phyloP scores from a whole-genome alignment of 2,888 invertebrate genomes.

The Muschampia plurimacula region DNA sequence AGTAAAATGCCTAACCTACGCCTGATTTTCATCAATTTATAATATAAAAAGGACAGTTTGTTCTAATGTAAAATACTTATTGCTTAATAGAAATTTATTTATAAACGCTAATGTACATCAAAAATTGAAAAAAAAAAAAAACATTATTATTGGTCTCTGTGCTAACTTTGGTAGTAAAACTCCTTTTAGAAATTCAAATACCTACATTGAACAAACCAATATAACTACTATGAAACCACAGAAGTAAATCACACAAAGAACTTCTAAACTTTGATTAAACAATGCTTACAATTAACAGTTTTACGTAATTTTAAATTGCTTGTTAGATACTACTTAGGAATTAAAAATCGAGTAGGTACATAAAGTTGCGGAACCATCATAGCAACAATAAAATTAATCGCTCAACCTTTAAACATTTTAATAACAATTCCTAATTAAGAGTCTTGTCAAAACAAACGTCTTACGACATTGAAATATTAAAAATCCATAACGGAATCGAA shows the following conservation, averaged over 20 bases:
- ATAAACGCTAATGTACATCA: too few relatives aligned
- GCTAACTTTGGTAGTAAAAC: not conserved
- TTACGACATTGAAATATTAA: constrained; percentile 17
- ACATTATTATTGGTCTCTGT: not conserved
- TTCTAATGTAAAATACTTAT: too few relatives aligned
- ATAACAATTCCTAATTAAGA: constrained; percentile 27
- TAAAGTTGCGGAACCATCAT: not conserved
- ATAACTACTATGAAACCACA: not conserved
- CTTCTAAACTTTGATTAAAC: not conserved
- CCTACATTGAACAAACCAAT: not conserved
- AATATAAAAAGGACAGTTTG: too few relatives aligned
- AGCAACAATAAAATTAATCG: constrained; percentile 13
- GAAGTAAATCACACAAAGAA: not conserved
- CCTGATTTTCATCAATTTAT: too few relatives aligned
- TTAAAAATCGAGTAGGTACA: not conserved
- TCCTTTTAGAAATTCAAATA: not conserved
- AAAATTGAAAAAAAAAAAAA: too few relatives aligned
- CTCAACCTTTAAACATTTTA: constrained; percentile 23
- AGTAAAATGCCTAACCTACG: too few relatives aligned
- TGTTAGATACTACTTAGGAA: not conserved
- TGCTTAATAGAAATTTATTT: too few relatives aligned
- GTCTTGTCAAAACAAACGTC: constrained; percentile 30
- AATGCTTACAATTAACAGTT: not conserved
- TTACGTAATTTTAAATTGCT: not conserved
- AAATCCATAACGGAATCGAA: constrained; percentile 23